Base-by-base conservation (phyloP, 2,113 vertebrate genomes). In the Asarcornis scutulata region DNA sequence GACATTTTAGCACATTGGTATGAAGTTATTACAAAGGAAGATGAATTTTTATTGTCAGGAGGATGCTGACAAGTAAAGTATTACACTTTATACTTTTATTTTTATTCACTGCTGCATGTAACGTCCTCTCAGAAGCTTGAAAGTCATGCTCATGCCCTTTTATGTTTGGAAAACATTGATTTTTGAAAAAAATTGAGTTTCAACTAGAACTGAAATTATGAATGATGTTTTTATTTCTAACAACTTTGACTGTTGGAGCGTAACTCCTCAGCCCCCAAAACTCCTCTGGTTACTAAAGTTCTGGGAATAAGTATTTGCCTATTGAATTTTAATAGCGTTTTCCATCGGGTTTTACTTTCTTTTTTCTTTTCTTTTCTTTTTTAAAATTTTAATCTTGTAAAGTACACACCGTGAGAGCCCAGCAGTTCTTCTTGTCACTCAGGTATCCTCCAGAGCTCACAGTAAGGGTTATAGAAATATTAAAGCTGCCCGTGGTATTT, bases 41-140 rank as follows among this genome's bases (percentile, higher is more conserved):
- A 92, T 64, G 88, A 77, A 86, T 94, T 96, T 96, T 88, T 72
- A 78, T 52, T 60, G 94, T 88, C 92, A 91, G 92, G 68, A 95
- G 75, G 86, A 63, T 0, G 25, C 80, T 81, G 95, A 88, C 76
- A 34, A 88, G 88, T 84, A 91, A 93, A 94, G 84, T 84, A 92
- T 63, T 68, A 38, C 69, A 63, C 34, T 56, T 59, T 0, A 22
- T 63, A 46, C 68, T 59, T 86, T 62, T 36, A 36, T 88, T 52
- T 88, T 95, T 81, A 91, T 88, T 93, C 91, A 86, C 64, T 44
- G 46, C 86, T 8, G 50, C 1, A 0, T 67, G 86, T 36, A 88
- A 86, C 5, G 11, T 55, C 74, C 78, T 68, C 77, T 58, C 88
- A 2, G 11, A 73, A 67, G 68, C 64, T 60, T 63, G 27, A 60